Evolutionary conservation across 2,797 vertebrate species (phyloP), one percentile per base, ranked within the genome.

Genomic region (Oreonectes daqikongensis): DNA sequence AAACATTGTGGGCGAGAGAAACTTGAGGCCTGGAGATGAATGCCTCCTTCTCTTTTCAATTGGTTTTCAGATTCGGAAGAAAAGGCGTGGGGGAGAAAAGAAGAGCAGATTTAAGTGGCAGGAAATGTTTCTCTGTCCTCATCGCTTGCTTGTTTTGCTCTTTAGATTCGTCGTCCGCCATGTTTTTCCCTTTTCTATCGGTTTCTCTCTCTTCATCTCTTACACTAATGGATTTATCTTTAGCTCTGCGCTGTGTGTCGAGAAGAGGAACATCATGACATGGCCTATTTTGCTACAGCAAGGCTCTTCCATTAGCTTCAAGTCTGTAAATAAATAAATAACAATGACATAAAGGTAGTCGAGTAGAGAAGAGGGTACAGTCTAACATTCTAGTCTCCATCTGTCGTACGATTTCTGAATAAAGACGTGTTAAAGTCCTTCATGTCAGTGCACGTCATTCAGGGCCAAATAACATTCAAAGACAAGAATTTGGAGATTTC

Each of bases 241-340:
- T 78, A 82, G 71, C 69, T 64, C 40, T 4, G 64, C 26, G 14
- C 68, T 67, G 42, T 78, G 50, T 78, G 68, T 78, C 38, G 68
- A 65, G 64, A 72, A 76, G 60, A 76, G 55, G 50, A 72, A 72
- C 50, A 55, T 65, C 69, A 64, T 75, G 73, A 81, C 68, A 68
- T 80, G 79, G 59, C 79, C 77, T 72, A 73, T 79, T 79, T 85
- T 76, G 67, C 77, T 61, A 70, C 77, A 74, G 79, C 76, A 80
- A 75, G 84, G 59, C 71, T 83, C 46, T 75, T 82, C 75, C 75
- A 83, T 82, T 83, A 83, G 74, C 57, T 55, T 65, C 8, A 20
- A 53, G 64, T 20, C 20, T 57, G 73, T 66, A 65, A 80, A 84
- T 82, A 79, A 81, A 83, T 79, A 74, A 77, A 59, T 71, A 77